Base-by-base conservation (phyloP, 2,888 invertebrate species). In the Epiblema foenella region DNA sequence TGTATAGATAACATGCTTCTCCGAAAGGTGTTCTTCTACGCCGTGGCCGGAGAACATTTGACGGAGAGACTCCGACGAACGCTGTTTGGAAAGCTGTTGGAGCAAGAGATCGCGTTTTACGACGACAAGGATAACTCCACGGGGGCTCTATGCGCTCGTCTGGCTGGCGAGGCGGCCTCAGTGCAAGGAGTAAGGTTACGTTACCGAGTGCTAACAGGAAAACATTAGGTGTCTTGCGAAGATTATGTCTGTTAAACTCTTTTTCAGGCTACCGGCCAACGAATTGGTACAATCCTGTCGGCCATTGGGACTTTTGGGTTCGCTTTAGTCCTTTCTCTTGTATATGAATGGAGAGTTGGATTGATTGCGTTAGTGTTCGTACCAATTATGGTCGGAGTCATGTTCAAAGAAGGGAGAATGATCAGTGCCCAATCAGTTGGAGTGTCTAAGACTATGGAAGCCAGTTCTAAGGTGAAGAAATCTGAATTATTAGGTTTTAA, bases 201-300 rank as follows among this genome's bases (percentile, higher is more conserved):
- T 51, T 60, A 2, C 46, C n/a, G 1, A 17, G n/a, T 33, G 33
- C 33, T 8, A 33, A 33, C 33, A 33, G 33, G 33, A 33, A 33
- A 24, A 3, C 24, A 4, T 42, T 15, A 46, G n/a, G 46, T n/a
- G 12, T 15, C 42, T 42, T n/a, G 3, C n/a, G 15, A 46, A 46
- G 8, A 5, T 8, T n/a, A 46, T 46, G 18, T 60, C 20, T 33
- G 24, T 11, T 11, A 12, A 5, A n/a, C 8, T 73, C 73, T 17
- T 69, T 82, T 79, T 42, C 81, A 97, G 97, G 97, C 97, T 4
- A 97, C 97, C 3, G 97, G 97, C 18, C 96, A 96, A 89, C 94
- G 97, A 73, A 95, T 97, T 68, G 97, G 97, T 9, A 96, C 96
- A 20, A 95, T 97, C 52, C 87, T 97, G 0, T 96, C 97, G 86